These are phyloP conservation scores for Pungitius pungitius DNA, from an alignment of 2,113 vertebrate genomes.

Conservation along the genomic window DNA sequence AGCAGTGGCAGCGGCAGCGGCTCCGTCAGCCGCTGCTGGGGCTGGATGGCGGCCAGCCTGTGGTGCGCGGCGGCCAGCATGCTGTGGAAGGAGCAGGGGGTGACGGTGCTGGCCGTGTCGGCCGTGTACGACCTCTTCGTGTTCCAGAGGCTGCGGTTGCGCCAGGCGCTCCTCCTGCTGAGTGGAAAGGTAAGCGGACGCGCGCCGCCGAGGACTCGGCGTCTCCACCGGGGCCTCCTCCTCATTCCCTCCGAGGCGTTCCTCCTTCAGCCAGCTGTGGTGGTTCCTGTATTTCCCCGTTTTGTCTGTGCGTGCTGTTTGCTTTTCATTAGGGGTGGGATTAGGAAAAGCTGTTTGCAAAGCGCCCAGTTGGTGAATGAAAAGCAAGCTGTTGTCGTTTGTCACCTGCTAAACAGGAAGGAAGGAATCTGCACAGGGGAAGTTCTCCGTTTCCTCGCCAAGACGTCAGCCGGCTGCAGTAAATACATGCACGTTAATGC, in stretches of 20 bases:
- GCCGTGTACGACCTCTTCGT: constrained; percentile 92
- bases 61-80: constrained; percentile 91
- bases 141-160: constrained; percentile 88
- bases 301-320: constrained; percentile 40
- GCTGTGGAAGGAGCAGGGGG: constrained; percentile 98
- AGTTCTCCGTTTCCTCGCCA: constrained; percentile 37
- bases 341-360: constrained; percentile 58
- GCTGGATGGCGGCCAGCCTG: constrained; percentile 89
- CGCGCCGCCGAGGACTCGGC: not conserved
- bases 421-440: constrained; percentile 26
- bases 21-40: constrained; percentile 78
- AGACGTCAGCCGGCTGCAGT: constrained; percentile 28
- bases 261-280: constrained; percentile 45
- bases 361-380: constrained; percentile 24
- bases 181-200: constrained; percentile 88
- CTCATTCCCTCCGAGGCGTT: constrained; percentile 42
- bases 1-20: not conserved
- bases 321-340: constrained; percentile 59
- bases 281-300: too few species aligned
- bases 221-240: constrained; percentile 49
- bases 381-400: constrained; percentile 45
- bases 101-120: constrained; percentile 92
- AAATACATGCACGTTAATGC: constrained; percentile 54
- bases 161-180: constrained; percentile 82
- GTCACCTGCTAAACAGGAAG: constrained; percentile 53